Percentiles rank a stretch among this genome's conserved stretches.
Evolutionary conservation across 2,888 invertebrate species (phyloP).

Genomic region (Sialis lutaria): DNA sequence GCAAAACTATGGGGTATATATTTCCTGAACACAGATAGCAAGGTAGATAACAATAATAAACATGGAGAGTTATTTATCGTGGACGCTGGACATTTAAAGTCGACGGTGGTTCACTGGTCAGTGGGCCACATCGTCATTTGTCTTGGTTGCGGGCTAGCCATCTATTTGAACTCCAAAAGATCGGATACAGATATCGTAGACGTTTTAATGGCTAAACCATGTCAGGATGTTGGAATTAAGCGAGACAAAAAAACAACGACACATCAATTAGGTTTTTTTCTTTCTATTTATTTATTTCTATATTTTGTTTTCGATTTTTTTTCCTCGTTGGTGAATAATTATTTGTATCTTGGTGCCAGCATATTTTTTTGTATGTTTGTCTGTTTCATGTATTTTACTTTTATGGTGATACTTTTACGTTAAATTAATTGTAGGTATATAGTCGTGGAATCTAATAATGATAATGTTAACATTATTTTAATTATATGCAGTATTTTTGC

Average conservation of each 20-base stretch:
- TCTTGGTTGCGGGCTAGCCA: conserved; percentile 34
- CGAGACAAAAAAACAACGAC: conserved; percentile 41
- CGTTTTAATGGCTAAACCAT: conserved; percentile 54
- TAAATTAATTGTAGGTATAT: too few relatives aligned
- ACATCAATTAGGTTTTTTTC: conserved; percentile 45
- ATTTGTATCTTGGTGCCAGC: background rate
- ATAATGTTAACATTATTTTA: too few relatives aligned
- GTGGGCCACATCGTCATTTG: conserved; percentile 20
- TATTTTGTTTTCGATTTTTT: conserved; percentile 1
- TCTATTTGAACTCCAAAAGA: conserved; percentile 36
- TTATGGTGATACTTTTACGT: too few relatives aligned
- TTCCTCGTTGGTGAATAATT: background rate
- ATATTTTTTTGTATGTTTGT: too few relatives aligned
- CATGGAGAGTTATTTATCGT: background rate
- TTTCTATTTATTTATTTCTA: conserved; percentile 4
- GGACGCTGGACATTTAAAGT: background rate
- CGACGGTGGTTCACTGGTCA: background rate
- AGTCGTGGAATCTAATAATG: too few relatives aligned
- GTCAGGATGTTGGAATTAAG: conserved; percentile 39
- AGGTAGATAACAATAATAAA: too few relatives aligned
- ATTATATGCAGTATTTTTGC: too few relatives aligned
- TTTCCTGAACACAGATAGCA: too few relatives aligned
- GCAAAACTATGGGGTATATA: too few relatives aligned
- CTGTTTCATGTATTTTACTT: too few relatives aligned
- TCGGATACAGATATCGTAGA: conserved; percentile 41